phyloP scores from a whole-genome alignment of 2,888 invertebrate genomes.

The Carterocephalus palaemon region DNA sequence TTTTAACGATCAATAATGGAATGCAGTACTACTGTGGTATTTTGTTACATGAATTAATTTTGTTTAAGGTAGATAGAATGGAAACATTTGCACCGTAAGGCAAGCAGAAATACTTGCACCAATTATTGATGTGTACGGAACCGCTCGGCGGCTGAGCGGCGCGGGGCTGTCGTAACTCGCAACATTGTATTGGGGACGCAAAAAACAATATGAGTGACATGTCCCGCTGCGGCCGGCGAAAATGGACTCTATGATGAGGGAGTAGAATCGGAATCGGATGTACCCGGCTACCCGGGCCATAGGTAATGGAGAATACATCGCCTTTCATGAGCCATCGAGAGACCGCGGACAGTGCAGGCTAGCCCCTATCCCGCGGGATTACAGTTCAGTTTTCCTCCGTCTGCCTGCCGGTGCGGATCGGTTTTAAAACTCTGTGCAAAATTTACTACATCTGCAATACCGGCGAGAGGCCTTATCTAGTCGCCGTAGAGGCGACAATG shows the following conservation, averaged over 20 bases:
- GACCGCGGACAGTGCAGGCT: neutral
- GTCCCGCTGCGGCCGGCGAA: neutral
- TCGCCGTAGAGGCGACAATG: neutral
- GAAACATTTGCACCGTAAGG: too few species aligned
- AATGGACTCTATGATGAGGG: neutral
- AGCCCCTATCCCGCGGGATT: neutral
- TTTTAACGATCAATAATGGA: too few species aligned
- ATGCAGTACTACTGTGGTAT: too few species aligned
- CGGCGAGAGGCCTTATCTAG: neutral
- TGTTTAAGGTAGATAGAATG: too few species aligned
- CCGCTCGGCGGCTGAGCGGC: conserved; percentile 8
- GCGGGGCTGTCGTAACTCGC: conserved; percentile 14
- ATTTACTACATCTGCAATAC: conserved; percentile 10
- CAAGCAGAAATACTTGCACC: too few species aligned
- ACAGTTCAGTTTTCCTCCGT: conserved; percentile 1
- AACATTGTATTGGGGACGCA: conserved; percentile 19
- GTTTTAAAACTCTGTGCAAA: conserved; percentile 20
- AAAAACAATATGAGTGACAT: conserved; percentile 20
- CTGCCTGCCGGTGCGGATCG: conserved; percentile 5
- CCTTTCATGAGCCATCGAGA: conserved; percentile 19
- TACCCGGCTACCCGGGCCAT: neutral
- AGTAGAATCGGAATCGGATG: neutral
- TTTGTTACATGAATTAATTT: too few species aligned
- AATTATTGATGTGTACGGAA: too few species aligned
- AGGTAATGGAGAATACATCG: conserved; percentile 21